Conservation (phyloP, 1,140 invertebrate species). For the Brachionus koreanus region DNA sequence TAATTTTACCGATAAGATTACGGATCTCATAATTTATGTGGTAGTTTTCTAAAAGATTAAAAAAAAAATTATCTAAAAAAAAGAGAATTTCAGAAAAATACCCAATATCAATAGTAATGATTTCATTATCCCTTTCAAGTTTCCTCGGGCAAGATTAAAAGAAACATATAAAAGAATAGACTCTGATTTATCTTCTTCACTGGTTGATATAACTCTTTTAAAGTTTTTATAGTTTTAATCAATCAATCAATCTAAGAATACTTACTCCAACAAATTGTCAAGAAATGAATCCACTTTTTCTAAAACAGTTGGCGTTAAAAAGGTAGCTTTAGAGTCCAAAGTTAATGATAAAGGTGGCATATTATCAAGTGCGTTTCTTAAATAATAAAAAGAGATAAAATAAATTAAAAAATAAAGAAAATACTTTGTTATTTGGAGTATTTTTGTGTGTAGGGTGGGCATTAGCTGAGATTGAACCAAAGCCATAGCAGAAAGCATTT, state of each 20-base stretch:
- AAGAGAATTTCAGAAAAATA: neutral
- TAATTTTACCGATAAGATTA: neutral
- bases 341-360: conserved; percentile 18
- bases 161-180: conserved; percentile 15
- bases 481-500: conserved; percentile 35
- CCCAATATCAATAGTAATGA: conserved; percentile 7
- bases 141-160: conserved; percentile 18
- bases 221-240: neutral
- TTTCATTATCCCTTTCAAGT: conserved; percentile 2
- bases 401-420: neutral
- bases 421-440: conserved; percentile 33
- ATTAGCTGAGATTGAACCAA: conserved; percentile 18
- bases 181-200: conserved; percentile 18
- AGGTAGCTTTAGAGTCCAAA: neutral
- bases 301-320: conserved; percentile 3
- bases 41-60: neutral
- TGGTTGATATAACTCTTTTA: neutral
- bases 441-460: neutral
- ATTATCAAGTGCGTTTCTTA: conserved; percentile 7
- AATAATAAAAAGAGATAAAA: neutral
- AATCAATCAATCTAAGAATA: neutral
- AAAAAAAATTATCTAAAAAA: neutral
- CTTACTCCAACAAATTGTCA: neutral
- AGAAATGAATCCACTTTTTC: conserved; percentile 27
- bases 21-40: neutral